Percentiles rank a stretch among this genome's conserved stretches.
These are phyloP conservation scores for Chlamydotis undulata DNA, from an alignment of 2,113 vertebrate species.

Conservation along the genomic window DNA sequence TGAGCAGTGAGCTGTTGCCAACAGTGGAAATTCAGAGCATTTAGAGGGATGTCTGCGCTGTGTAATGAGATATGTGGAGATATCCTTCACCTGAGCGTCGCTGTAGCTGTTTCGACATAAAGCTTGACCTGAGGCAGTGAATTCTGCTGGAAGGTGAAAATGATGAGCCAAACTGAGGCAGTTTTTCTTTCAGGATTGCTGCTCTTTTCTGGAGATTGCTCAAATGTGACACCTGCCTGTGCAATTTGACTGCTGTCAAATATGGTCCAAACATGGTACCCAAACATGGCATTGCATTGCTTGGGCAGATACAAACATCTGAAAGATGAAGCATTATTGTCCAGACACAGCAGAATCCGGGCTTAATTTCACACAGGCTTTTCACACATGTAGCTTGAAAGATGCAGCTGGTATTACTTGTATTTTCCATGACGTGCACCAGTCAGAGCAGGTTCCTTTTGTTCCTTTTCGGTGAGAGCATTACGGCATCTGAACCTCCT, in stretches of 20 bases:
- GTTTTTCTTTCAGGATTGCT: background rate
- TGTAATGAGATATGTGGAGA: background rate
- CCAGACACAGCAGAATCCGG: accelerated
- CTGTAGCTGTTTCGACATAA: background rate
- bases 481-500: background rate
- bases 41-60: accelerated
- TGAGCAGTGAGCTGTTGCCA: background rate
- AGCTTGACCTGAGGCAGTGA: background rate
- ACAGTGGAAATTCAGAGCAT: background rate
- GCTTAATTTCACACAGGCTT: background rate
- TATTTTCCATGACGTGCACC: background rate
- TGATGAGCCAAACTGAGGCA: background rate
- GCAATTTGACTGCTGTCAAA: background rate
- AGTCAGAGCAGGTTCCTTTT: background rate
- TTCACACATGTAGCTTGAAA: background rate
- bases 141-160: background rate
- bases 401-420: background rate
- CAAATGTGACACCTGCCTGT: background rate
- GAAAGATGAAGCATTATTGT: background rate
- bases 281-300: accelerated
- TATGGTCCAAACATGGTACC: background rate
- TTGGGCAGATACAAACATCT: background rate
- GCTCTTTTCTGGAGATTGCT: background rate
- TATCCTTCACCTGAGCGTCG: background rate
- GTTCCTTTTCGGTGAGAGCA: background rate